Percentiles rank a stretch among this genome's conserved stretches.
Conservation (phyloP, 2,888 invertebrate species). For the Schizaphis graminum region DNA sequence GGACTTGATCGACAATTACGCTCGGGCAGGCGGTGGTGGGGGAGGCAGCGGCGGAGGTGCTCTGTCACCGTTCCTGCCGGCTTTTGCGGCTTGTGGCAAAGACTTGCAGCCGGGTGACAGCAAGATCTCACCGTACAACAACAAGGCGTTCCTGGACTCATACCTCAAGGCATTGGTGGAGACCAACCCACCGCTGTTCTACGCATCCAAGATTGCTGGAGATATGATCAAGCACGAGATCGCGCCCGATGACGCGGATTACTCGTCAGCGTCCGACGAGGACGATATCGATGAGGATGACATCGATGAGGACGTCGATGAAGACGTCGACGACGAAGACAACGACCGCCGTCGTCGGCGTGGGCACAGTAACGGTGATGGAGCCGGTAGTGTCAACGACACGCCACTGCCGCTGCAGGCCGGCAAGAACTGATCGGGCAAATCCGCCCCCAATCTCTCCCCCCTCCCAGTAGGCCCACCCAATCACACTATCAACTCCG, state of each 20-base stretch:
- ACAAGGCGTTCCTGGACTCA: conserved; percentile 86
- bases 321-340: conserved; percentile 39
- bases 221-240: conserved; percentile 73
- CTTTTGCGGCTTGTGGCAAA: conserved; percentile 31
- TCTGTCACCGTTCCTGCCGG: conserved; percentile 47
- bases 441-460: neutral
- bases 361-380: conserved; percentile 72
- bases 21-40: neutral
- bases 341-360: conserved; percentile 73
- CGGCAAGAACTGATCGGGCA: conserved; percentile 41
- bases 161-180: conserved; percentile 91
- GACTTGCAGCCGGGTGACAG: conserved; percentile 1
- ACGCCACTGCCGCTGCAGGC: conserved; percentile 34
- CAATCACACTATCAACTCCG: neutral
- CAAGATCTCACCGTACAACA: conserved; percentile 73
- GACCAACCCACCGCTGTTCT: conserved; percentile 79
- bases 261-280: conserved; percentile 51
- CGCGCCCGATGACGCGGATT: conserved; percentile 56
- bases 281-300: conserved; percentile 73
- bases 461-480: neutral
- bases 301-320: conserved; percentile 73
- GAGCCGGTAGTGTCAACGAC: conserved; percentile 18
- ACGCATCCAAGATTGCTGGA: conserved; percentile 77
- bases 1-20: conserved; percentile 59
- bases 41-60: conserved; percentile 21